A percentile compares a stretch with the other conserved stretches of the same genome.
Conservation (phyloP, 1,140 invertebrate species). For the Brachionus koreanus region DNA sequence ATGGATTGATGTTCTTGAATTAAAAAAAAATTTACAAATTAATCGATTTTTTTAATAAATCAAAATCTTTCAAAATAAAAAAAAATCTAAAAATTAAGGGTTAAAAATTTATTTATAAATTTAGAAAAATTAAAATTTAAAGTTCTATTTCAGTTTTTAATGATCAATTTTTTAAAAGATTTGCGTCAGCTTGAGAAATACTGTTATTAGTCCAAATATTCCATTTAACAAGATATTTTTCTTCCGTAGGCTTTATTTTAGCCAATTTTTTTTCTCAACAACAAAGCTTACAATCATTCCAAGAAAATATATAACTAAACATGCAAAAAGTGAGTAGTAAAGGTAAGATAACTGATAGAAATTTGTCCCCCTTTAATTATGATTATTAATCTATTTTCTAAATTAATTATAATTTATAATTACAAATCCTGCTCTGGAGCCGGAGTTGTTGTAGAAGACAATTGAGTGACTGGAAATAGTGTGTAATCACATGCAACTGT, state of each 20-base stretch:
- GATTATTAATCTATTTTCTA: not conserved
- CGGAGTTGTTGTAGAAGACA: not conserved
- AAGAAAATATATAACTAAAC: not conserved
- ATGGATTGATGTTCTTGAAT: too few species aligned
- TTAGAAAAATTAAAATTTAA: too few species aligned
- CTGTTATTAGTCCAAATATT: not conserved
- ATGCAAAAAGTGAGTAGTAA: conserved; percentile 27
- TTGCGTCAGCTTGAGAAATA: not conserved
- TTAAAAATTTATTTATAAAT: too few species aligned
- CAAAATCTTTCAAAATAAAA: too few species aligned
- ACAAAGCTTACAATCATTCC: conserved; percentile 8
- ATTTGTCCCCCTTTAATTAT: not conserved
- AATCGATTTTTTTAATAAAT: too few species aligned
- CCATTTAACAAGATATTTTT: conserved; percentile 2
- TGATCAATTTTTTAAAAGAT: not conserved
- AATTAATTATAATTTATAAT: not conserved
- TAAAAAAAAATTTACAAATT: too few species aligned
- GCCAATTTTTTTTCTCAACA: not conserved
- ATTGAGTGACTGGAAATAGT: not conserved
- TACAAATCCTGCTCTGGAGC: not conserved
- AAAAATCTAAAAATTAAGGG: too few species aligned
- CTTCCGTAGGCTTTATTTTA: not conserved
- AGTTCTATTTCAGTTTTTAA: too few species aligned
- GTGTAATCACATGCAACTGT: not conserved
- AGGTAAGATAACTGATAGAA: conserved; percentile 30